A percentile compares a stretch with the other conserved stretches of the same genome.
phyloP scores from a whole-genome alignment of 2,113 vertebrate species.

The Pyxicephalus adspersus region DNA sequence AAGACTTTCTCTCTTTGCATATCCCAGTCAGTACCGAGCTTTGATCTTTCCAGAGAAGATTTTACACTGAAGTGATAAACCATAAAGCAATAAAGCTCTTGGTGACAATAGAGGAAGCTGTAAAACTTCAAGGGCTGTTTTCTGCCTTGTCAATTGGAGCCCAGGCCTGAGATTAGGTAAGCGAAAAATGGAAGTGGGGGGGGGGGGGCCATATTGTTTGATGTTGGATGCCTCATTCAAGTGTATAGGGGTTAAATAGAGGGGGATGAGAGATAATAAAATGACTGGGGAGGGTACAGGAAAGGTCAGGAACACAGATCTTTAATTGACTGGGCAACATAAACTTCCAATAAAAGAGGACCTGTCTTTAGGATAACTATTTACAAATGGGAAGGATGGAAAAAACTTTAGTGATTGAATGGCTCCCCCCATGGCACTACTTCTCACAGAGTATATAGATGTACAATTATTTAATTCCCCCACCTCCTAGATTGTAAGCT shows the following conservation, averaged over 20 bases:
- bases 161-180: background rate
- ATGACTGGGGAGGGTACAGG: background rate
- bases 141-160: conserved; percentile 16
- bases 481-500: too few species aligned
- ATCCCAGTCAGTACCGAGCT: background rate
- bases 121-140: conserved; percentile 23
- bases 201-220: conserved; percentile 7
- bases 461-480: too few species aligned
- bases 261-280: background rate
- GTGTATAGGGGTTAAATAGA: conserved; percentile 18
- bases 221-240: conserved; percentile 11
- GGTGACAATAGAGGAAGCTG: conserved; percentile 2
- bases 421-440: too few species aligned
- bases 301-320: background rate
- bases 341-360: too few species aligned
- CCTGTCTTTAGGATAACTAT: too few species aligned
- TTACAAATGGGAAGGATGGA: too few species aligned
- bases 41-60: conserved; percentile 38
- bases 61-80: conserved; percentile 5
- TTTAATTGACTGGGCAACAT: background rate
- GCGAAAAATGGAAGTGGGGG: background rate
- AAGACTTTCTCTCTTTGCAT: background rate
- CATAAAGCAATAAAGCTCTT: conserved; percentile 18
- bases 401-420: too few species aligned
- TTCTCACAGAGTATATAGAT: too few species aligned